phyloP scores from a whole-genome alignment of 2,888 invertebrate genomes.

The Coronaproctus castanopsis region DNA sequence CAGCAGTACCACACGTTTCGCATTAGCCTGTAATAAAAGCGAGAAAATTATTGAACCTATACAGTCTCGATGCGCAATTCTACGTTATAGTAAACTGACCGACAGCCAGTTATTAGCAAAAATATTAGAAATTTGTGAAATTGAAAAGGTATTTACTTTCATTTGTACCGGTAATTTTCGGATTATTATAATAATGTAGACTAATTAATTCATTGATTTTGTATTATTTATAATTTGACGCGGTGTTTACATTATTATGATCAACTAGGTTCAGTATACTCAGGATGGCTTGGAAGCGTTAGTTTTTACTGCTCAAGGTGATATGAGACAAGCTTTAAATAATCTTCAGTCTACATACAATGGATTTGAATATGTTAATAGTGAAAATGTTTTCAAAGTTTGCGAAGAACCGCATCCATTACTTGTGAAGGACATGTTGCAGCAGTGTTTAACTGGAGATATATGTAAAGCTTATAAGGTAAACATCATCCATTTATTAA shows the following conservation, averaged over 20 bases:
- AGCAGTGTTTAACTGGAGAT: constrained; percentile 56
- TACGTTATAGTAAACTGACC: constrained; percentile 71
- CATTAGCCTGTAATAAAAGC: constrained; percentile 91
- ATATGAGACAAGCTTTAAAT: constrained; percentile 92
- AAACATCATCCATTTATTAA: constrained; percentile 15
- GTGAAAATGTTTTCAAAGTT: constrained; percentile 91
- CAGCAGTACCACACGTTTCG: constrained; percentile 90
- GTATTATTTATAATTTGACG: too few species aligned
- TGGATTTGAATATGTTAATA: constrained; percentile 75
- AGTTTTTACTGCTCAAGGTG: constrained; percentile 95
- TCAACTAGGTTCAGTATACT: constrained; percentile 49
- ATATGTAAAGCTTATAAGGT: constrained; percentile 67
- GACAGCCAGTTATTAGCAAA: constrained; percentile 81
- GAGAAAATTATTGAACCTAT: constrained; percentile 98
- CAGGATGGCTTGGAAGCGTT: constrained; percentile 90
- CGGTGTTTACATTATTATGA: too few species aligned
- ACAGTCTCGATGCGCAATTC: constrained; percentile 92
- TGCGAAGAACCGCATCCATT: constrained; percentile 98
- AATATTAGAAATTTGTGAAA: constrained; percentile 48
- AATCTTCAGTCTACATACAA: constrained; percentile 89
- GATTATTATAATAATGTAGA: not conserved
- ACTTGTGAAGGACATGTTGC: constrained; percentile 74
- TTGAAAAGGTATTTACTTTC: constrained; percentile 39
- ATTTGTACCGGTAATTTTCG: not conserved
- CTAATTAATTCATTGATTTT: not conserved